Conservation (phyloP, 2,113 vertebrate species). For the Trochalopteron elliotii region DNA sequence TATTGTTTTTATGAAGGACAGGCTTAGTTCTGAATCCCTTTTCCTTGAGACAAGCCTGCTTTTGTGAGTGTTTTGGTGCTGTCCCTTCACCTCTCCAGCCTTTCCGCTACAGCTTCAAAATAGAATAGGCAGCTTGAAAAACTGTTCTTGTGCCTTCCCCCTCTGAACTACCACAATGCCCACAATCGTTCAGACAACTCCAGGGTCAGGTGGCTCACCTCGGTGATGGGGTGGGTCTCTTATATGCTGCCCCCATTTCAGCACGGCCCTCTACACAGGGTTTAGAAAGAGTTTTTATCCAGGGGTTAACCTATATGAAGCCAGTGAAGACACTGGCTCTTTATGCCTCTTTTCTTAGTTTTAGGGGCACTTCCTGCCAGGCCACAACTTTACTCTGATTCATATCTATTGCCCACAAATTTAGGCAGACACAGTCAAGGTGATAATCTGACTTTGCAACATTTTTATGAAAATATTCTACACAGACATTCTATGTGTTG, state of each 20-base stretch:
- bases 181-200: background rate
- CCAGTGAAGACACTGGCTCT: background rate
- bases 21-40: background rate
- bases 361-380: background rate
- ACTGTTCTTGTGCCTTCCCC: background rate
- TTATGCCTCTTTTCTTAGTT: background rate
- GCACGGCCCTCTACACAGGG: background rate
- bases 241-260: background rate
- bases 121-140: background rate
- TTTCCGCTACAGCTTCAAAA: background rate
- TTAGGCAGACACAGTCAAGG: background rate
- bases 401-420: background rate
- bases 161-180: background rate
- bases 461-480: background rate
- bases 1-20: background rate
- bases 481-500: background rate
- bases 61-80: background rate
- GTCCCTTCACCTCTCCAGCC: background rate
- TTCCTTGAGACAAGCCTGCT: background rate
- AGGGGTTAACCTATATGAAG: background rate
- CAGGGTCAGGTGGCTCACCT: background rate
- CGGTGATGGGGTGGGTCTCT: fast-evolving
- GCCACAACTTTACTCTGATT: background rate
- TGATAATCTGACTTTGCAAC: background rate
- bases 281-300: background rate